Base-by-base conservation (phyloP, 2,797 vertebrate genomes). In the Setipinna tenuifilis region DNA sequence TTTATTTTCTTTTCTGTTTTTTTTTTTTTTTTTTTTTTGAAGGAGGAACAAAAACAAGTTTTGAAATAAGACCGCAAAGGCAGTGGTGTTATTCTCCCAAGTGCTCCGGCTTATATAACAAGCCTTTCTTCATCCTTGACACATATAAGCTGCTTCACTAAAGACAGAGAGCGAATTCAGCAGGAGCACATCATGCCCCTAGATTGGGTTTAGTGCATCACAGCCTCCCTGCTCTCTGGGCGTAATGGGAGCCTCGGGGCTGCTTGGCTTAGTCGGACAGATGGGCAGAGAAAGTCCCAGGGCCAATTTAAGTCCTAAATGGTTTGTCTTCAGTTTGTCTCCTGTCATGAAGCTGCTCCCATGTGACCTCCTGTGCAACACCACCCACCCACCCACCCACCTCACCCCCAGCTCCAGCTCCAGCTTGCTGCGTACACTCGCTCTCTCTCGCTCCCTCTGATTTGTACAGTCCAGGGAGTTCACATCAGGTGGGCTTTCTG, bases 241-340 rank as follows among this genome's bases (percentile, higher is more conserved):
- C 93, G 93, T 96, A 96, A 96, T 95, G 92, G 93, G 94, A 92
- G 93, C 94, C 94, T 87, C 86, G 91, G 94, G 95, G 95, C 91
- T 91, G 93, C 90, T 84, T 65, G 92, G 92, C 92, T 95, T 89
- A 91, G 92, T 91, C 85, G 86, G 92, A 94, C 94, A 94, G 93
- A 95, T 94, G 94, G 94, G 90, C 91, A 91, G 94, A 92, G 88
- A 78, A 89, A 93, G 93, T 95, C 95, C 94, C 92, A 92, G 92
- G 94, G 94, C 94, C 94, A 95, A 95, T 95, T 95, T 95, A 91
- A 94, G 94, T 95, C 94, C 94, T 96, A 95, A 96, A 96, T 95
- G 94, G 93, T 95, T 95, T 95, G 95, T 95, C 94, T 96, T 91
- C 92, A 93, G 93, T 95, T 95, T 93, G 92, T 94, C 93, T 94